phyloP scores from a whole-genome alignment of 2,113 vertebrate species.

The Merops nubicus region DNA sequence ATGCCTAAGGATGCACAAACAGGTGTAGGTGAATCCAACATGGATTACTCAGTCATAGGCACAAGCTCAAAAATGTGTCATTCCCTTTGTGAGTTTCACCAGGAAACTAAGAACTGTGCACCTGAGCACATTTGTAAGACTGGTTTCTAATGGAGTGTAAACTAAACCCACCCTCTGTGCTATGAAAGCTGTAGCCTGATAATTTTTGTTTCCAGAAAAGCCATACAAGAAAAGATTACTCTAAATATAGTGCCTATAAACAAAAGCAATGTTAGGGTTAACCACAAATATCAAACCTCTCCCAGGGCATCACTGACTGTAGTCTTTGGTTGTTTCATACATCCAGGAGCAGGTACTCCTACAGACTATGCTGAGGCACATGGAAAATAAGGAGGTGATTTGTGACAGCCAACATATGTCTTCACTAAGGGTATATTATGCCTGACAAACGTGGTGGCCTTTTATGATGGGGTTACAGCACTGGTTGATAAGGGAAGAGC shows the following conservation, averaged over 20 bases:
- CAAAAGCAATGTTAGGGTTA: slow-evolving; percentile 41
- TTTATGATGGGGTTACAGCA: not conserved
- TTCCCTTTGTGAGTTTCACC: not conserved
- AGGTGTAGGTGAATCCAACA: not conserved
- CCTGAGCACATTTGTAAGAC: not conserved
- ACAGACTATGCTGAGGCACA: not conserved
- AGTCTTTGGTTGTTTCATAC: slow-evolving; percentile 36
- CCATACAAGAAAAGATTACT: slow-evolving; percentile 48
- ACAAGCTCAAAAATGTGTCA: not conserved
- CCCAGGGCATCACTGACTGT: slow-evolving; percentile 12
- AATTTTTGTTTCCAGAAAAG: slow-evolving; percentile 63
- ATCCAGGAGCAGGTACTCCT: not conserved
- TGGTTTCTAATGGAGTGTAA: slow-evolving; percentile 2
- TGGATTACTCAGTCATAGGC: rapidly evolving
- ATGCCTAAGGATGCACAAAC: not conserved
- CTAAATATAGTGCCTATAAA: slow-evolving; percentile 55
- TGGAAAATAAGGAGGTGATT: not conserved
- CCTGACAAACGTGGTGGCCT: not conserved
- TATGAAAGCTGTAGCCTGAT: slow-evolving; percentile 12
- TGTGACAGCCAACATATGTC: not conserved
- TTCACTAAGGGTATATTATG: not conserved
- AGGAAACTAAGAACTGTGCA: not conserved
- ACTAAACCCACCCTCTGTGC: not conserved
- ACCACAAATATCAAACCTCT: slow-evolving; percentile 59
- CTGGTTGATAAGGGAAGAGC: not conserved